phyloP scores from a whole-genome alignment of 2,797 vertebrate species.

The Delichon dasypus region DNA sequence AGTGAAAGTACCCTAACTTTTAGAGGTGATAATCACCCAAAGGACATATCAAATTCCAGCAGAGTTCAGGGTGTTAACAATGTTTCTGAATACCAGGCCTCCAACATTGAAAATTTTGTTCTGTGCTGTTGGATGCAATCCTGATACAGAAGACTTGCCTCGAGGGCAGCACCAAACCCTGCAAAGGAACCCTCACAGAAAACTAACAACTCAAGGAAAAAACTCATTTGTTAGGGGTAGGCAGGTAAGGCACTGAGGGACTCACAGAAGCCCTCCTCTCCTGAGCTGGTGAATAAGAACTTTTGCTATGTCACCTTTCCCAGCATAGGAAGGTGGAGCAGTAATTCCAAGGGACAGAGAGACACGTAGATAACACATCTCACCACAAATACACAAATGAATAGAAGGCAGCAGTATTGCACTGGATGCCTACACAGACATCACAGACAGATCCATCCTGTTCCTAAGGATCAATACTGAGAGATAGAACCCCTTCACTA shows the following conservation, averaged over 20 bases:
- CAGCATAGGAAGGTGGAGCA: neutral
- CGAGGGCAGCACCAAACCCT: neutral
- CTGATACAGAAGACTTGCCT: neutral
- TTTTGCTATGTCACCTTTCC: neutral
- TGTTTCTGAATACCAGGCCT: neutral
- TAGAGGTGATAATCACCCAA: neutral
- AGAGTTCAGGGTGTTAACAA: neutral
- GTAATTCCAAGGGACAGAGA: neutral
- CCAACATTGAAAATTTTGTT: neutral
- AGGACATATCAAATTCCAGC: neutral
- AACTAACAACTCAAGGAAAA: neutral
- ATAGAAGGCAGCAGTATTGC: neutral
- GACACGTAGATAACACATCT: neutral
- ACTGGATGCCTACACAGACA: neutral
- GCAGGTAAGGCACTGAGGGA: neutral
- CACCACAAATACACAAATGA: neutral
- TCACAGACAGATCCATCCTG: neutral
- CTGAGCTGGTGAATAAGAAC: neutral
- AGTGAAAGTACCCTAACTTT: neutral
- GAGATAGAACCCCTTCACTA: neutral
- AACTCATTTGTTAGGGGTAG: neutral
- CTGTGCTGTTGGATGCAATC: neutral
- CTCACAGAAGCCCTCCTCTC: neutral
- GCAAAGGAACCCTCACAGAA: neutral
- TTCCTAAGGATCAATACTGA: neutral